Base-by-base conservation (phyloP, 2,113 vertebrate species). In the Formicarius rufipectus region DNA sequence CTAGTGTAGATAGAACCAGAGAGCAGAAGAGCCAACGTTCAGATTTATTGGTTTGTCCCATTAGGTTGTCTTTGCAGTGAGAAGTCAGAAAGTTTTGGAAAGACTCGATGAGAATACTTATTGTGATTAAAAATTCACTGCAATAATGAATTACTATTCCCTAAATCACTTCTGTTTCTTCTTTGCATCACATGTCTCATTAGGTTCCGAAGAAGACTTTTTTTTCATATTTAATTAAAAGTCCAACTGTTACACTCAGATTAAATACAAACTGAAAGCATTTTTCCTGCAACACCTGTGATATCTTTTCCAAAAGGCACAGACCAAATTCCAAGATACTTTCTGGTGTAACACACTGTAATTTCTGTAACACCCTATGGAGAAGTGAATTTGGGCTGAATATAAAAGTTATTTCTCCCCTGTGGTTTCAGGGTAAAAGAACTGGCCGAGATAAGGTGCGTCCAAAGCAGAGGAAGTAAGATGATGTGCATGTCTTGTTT, bases 401-500 rank as follows among this genome's bases (percentile, higher is more conserved):
- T 59, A 12, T 53, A 25, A 87, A 39, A 96, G 84, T 23, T 78
- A 0, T 91, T 63, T 96, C 90, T 97, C 78, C 62, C 94, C 93
- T 96, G 87, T 96, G 96, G 83, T 97, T 98, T 93, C 97, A 98
- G 97, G 97, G 96, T 63, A 97, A 96, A 96, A 96, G 97, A 90
- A 93, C 92, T 67, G 90, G 94, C 93, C 94, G 84, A 95, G 96
- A 97, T 97, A 96, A 98, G 97, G 97, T 98, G 97, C 94, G 97
- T 98, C 97, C 97, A 85, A 95, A 84, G 68, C 92, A 71, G 89
- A 96, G 96, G 95, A 97, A 98, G 97, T 98, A 97, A 98, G 97
- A 96, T 87, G 67, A 95, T 80, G 80, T 97, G 97, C 97, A 97
- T 97, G 97, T 74, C 95, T 97, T 83, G 95, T 90, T 92, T 93